phyloP scores from a whole-genome alignment of 1,140 invertebrate species.

The Metopolophium dirhodum region DNA sequence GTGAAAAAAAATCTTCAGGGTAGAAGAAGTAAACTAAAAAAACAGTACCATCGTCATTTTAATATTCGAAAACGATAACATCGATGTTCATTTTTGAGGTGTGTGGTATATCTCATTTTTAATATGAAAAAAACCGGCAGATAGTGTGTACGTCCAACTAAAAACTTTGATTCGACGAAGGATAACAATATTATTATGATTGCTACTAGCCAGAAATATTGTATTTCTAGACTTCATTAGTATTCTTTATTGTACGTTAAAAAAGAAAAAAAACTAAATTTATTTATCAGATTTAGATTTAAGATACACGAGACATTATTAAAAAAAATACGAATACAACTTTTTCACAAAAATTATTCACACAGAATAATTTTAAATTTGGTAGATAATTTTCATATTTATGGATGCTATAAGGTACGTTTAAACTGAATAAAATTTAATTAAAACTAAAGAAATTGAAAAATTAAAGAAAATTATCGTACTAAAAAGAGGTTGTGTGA shows the following conservation, averaged over 20 bases:
- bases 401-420: no score
- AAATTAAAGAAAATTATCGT: no score
- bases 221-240: not conserved
- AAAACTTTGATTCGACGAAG: not conserved
- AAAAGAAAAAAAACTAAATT: not conserved
- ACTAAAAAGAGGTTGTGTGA: no score
- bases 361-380: no score
- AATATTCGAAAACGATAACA: not conserved
- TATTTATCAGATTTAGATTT: not conserved
- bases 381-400: no score
- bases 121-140: not conserved
- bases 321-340: no score
- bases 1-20: no score
- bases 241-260: not conserved
- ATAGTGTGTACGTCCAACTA: not conserved
- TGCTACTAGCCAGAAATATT: not conserved
- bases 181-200: not conserved
- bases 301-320: no score
- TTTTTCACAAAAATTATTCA: no score
- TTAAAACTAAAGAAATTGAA: no score
- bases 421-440: no score
- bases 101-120: not conserved
- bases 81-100: not conserved
- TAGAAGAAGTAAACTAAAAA: no score
- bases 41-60: not conserved